phyloP scores from a whole-genome alignment of 2,888 invertebrate species.

The Hyles lineata region DNA sequence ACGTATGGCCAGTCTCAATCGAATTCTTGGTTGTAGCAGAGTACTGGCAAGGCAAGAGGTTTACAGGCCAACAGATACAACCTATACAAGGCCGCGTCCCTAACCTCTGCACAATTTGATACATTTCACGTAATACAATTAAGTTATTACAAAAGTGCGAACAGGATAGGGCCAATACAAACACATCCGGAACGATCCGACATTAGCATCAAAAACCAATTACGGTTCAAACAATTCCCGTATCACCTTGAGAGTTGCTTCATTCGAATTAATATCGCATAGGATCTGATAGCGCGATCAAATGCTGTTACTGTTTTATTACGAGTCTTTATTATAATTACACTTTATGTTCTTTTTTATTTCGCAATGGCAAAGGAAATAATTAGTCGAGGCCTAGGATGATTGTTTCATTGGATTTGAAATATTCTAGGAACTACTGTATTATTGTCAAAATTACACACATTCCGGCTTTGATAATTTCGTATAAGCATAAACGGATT shows the following conservation, averaged over 20 bases:
- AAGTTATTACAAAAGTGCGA: background rate
- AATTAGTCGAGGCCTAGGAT: background rate
- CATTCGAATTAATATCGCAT: conserved; percentile 41
- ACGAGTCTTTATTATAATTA: conserved; percentile 3
- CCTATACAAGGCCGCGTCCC: background rate
- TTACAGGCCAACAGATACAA: background rate
- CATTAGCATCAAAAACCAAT: conserved; percentile 44
- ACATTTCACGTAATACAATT: conserved; percentile 2
- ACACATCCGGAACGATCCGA: conserved; percentile 19
- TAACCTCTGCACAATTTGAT: background rate
- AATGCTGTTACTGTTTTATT: conserved; percentile 41
- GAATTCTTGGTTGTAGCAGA: too few species aligned
- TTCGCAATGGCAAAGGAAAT: conserved; percentile 21
- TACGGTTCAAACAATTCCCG: conserved; percentile 35
- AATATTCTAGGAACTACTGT: background rate
- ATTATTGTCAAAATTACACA: background rate
- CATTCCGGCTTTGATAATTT: too few species aligned
- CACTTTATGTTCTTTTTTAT: conserved; percentile 9
- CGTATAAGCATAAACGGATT: too few species aligned
- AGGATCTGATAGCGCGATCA: conserved; percentile 35
- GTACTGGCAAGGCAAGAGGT: too few species aligned
- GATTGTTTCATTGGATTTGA: background rate
- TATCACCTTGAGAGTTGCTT: conserved; percentile 48
- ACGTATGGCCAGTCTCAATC: too few species aligned
- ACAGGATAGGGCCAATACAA: conserved; percentile 21